Percentiles rank a stretch among this genome's conserved stretches.
Conservation (phyloP, 2,113 vertebrate species). For the Heterochromis multidens region DNA sequence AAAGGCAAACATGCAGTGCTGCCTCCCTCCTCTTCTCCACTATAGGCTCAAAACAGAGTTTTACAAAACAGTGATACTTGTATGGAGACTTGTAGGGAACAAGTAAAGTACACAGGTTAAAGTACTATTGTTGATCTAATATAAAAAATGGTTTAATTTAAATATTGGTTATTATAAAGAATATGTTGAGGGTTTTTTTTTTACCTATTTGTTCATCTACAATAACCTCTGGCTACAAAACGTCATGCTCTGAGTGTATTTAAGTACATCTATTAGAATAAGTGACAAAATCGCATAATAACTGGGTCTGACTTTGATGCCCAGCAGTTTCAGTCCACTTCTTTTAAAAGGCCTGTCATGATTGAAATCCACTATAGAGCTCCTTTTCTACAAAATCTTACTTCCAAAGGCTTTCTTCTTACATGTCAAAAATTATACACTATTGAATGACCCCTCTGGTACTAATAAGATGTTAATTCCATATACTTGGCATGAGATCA, state of each 20-base stretch:
- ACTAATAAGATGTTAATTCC: not conserved
- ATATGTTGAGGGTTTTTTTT: not conserved
- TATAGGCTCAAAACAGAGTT: conserved; percentile 8
- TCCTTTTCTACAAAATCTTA: not conserved
- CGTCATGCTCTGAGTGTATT: not conserved
- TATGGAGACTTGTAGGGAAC: not conserved
- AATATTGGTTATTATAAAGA: not conserved
- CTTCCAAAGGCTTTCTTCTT: not conserved
- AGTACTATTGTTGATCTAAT: not conserved
- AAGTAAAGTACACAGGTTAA: not conserved
- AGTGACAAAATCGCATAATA: not conserved
- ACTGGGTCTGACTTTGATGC: not conserved
- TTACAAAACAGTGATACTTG: not conserved
- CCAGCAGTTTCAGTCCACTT: not conserved
- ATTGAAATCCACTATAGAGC: not conserved
- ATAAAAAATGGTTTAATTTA: not conserved
- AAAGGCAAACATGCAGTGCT: conserved; percentile 55
- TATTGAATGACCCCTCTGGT: not conserved
- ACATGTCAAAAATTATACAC: not conserved
- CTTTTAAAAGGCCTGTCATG: not conserved
- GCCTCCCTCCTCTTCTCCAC: conserved; percentile 8
- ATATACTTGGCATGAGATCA: not conserved
- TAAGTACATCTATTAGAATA: not conserved
- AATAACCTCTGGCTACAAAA: not conserved
- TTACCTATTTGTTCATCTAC: not conserved